Base-by-base conservation (phyloP, 23 tunicate genomes). In the Trididemnum clinides region DNA sequence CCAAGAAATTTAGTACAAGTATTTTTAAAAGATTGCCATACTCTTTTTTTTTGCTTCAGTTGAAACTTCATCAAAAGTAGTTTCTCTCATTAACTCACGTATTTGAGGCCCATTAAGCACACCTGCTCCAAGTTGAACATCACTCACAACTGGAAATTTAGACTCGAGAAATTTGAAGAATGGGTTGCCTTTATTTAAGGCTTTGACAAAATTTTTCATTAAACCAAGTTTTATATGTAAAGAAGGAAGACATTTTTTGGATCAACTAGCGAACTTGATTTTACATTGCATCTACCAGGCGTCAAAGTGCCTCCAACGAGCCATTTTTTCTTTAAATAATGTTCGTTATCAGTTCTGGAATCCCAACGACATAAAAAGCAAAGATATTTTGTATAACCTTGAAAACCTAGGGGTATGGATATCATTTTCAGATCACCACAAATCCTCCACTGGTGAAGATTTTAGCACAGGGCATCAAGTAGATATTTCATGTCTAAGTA, bases 121-220 rank as follows among this genome's bases (percentile, higher is more conserved):
- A 59, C 69, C 69, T 59, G 69, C 69, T 59, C 69, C 69, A 59
- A 59, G 69, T 59, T 59, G 6, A 59, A 26, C 69, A 59, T 59
- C 69, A 59, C 69, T 59, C 27, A 21, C 27, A 59, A 26, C 22
- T 59, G 69, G 21, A 59, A 59, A 59, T 59, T 59, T 59, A 59
- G 26, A 59, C 69, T 59, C 26, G 27, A 59, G 69, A 59, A 12
- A 59, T 59, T 59, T 59, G 69, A 59, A 59, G 26, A 26, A 59
- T 59, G 69, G 26, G 69, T 59, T 12, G 69, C 26, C 27, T 59
- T 59, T 59, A 59, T 59, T 59, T 59, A 59, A 59, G 26, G 69
- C 69, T 59, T 59, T 59, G 69, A 59, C 69, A 18, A 59, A 59
- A 59, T 59, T 18, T 59, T 12, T 59, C 69, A 59, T 59, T 21